Evolutionary conservation across 2,113 vertebrate species (phyloP), one percentile per base, ranked within the genome.

Genomic region (Ailuropoda melanoleuca): DNA sequence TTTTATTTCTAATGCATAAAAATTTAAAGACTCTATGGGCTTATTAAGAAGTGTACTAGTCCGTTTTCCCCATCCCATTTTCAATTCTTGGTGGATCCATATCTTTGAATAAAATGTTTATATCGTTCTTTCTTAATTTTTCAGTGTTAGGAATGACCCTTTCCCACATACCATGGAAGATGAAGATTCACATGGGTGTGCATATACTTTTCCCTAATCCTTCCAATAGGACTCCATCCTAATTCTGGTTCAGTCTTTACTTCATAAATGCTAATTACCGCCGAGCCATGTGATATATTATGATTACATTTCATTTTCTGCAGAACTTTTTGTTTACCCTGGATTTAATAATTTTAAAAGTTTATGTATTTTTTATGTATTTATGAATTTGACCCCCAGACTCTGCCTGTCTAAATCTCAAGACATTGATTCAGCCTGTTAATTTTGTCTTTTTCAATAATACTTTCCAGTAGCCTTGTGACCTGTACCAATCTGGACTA

Each of bases 291-390:
- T 78, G 50, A 23, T 34, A 55, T 91, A 72, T 77, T 93, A 62
- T 62, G 53, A 19, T 23, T 95, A 64, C 31, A 43, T 96, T 95
- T 95, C 34, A 94, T 91, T 94, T 95, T 34, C n/a, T 96, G 50
- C 18, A 74, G 8, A 66, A 12, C 34, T 46, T 80, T 89, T 90
- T 91, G 21, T 91, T 94, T 95, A 68, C 50, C 26, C 21, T 91
- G 14, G n/a, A 94, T 87, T 83, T 95, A 96, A 26, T 97, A 50
- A 37, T 85, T 95, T 84, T 86, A 29, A 46, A 70, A 81, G 91
- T 90, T 75, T 84, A 29, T 15, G 0, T 93, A 0, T 91, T 84
- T 84, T 81, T n/a, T 56, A 43, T 1, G 11, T 78, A 53, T 1
- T 50, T 58, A 46, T 53, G 89, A 92, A 66, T 95, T 96, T 74